Base-by-base conservation (phyloP, 2,888 invertebrate species). In the Metellina segmentata region DNA sequence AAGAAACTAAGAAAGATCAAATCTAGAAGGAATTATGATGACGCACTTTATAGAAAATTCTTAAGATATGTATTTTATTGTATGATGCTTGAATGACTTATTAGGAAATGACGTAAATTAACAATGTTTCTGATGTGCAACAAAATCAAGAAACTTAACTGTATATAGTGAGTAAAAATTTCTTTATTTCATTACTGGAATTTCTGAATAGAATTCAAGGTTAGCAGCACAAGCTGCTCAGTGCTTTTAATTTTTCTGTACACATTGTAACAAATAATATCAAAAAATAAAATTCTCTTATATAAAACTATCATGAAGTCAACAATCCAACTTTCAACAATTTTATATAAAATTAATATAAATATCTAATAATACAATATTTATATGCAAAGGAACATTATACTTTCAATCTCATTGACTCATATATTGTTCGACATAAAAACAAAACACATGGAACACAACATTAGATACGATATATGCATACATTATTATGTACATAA, bases 231-330 rank as follows among this genome's bases (percentile, higher is more conserved):
- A 85, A 74, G 79, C 61, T 83, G 72, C 48, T 53, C 74, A 74
- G 53, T 53, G 74, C 53, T 79, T 61, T 85, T 75, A 61, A 85
- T 75, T 52, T n/a, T 72, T 82, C 72, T 85, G 69, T 85, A 81
- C 74, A 90, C 83, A 81, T 74, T 88, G 53, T 85, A 91, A 85
- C 72, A 91, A 91, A 91, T 53, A 72, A 91, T 91, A 91, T 91
- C 91, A 86, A 91, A 91, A 91, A 91, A 91, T 91, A 91, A 91
- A 91, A 88, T 83, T 91, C 83, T 91, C 61, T 91, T 88, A 83
- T 91, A 91, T 75, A 91, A 88, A 83, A 91, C 86, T 78, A 20
- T 74, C 78, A 82, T 71, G 75, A 71, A 88, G 83, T 88, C 69
- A 91, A 91, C 91, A 91, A 85, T 91, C 91, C 88, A 91, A 77